Evolutionary conservation across 2,797 vertebrate species (phyloP).

Genomic region (Coendou prehensilis): DNA sequence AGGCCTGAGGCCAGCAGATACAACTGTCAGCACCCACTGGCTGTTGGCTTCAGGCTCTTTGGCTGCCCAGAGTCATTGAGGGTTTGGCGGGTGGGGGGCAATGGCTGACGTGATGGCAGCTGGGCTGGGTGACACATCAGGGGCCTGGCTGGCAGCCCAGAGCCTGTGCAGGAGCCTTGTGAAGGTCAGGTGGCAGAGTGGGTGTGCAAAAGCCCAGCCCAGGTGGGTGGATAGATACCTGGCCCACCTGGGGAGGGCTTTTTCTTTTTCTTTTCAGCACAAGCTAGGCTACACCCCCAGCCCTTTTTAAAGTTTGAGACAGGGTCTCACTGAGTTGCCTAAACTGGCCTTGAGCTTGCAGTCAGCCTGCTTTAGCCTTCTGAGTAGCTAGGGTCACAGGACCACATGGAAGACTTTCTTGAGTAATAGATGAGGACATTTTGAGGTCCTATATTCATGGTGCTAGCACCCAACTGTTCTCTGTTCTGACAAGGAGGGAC

Average conservation of each 20-base stretch:
- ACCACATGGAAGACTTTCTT: background rate
- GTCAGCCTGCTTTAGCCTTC: background rate
- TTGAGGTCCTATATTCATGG: background rate
- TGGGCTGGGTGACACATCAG: background rate
- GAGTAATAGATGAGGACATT: background rate
- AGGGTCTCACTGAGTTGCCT: too few relatives aligned
- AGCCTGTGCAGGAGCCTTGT: background rate
- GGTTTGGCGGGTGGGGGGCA: background rate
- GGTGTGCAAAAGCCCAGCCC: background rate
- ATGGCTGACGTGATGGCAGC: background rate
- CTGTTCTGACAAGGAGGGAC: background rate
- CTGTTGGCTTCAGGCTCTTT: background rate
- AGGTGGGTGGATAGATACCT: rapidly evolving
- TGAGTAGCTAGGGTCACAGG: background rate
- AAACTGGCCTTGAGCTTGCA: background rate
- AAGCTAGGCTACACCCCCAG: background rate
- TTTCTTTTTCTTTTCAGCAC: background rate
- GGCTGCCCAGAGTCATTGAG: background rate
- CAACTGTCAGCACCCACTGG: background rate
- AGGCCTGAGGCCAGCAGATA: background rate
- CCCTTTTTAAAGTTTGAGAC: background rate
- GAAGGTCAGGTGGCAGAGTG: background rate
- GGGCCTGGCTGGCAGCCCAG: background rate
- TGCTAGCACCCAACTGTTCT: background rate
- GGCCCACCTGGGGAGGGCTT: background rate